phyloP scores from a whole-genome alignment of 2,888 invertebrate genomes.

The Saturnia pavonia region DNA sequence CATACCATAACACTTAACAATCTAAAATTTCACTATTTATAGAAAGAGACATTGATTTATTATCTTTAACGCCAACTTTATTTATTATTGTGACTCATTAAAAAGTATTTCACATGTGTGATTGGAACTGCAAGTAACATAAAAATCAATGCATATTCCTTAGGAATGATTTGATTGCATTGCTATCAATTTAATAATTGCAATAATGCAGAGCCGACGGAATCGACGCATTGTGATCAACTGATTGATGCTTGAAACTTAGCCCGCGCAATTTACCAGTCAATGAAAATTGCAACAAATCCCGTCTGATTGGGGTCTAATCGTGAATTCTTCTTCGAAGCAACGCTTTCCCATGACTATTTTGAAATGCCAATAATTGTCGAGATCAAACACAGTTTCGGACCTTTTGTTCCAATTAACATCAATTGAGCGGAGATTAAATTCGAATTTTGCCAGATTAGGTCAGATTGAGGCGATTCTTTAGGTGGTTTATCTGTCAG shows the following conservation, averaged over 20 bases:
- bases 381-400: constrained; percentile 32
- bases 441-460: constrained; percentile 56
- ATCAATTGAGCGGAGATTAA: constrained; percentile 63
- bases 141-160: not conserved
- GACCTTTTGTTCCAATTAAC: constrained; percentile 70
- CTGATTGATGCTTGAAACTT: constrained; percentile 67
- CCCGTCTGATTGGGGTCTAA: constrained; percentile 72
- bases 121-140: not conserved
- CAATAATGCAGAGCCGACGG: constrained; percentile 38
- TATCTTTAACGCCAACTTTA: not conserved
- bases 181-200: constrained; percentile 28
- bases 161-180: not conserved
- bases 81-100: not conserved
- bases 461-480: constrained; percentile 51
- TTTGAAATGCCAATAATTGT: constrained; percentile 62
- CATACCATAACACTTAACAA: not conserved
- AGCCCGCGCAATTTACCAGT: constrained; percentile 72
- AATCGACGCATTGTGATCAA: constrained; percentile 41
- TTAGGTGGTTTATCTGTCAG: constrained; percentile 67
- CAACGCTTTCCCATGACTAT: constrained; percentile 75
- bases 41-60: not conserved
- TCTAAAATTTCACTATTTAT: not conserved
- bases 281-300: constrained; percentile 78
- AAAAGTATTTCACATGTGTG: not conserved
- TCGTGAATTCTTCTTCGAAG: constrained; percentile 59